phyloP scores from a whole-genome alignment of 2,113 vertebrate genomes.

The Ptilonorhynchus violaceus region DNA sequence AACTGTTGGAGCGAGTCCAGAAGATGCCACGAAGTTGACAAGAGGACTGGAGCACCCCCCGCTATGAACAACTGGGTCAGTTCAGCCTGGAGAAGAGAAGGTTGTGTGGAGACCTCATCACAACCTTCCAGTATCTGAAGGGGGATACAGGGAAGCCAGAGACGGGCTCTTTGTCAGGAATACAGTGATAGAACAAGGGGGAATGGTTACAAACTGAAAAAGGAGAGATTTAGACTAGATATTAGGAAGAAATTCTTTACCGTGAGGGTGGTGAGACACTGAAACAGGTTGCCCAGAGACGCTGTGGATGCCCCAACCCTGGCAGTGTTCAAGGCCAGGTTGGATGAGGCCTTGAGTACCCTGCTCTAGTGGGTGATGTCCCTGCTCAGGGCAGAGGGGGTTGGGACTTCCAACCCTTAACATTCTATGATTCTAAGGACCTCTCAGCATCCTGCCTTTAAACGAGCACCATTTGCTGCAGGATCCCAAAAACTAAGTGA shows the following conservation, averaged over 20 bases:
- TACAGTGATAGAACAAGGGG: background rate
- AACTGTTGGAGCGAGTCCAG: background rate
- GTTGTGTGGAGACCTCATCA: background rate
- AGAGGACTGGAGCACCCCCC: background rate
- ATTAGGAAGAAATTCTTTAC: background rate
- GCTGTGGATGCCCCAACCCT: background rate
- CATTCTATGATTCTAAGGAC: background rate
- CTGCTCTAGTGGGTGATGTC: background rate
- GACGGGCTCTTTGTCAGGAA: background rate
- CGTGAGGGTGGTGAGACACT: background rate
- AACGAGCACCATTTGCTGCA: background rate
- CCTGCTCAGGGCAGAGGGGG: background rate
- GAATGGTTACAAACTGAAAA: background rate
- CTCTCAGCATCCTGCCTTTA: background rate
- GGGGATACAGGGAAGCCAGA: background rate
- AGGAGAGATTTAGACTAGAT: background rate
- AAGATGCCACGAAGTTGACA: background rate
- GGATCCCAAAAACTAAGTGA: background rate
- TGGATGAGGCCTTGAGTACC: background rate
- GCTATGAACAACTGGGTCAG: background rate
- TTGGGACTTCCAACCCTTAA: background rate
- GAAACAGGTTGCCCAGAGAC: background rate
- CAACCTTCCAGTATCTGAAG: background rate
- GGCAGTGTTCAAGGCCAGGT: background rate
- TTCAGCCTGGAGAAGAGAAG: background rate